These are phyloP conservation scores for Argynnis bischoffii DNA, from an alignment of 2,888 invertebrate genomes.

Conservation along the genomic window DNA sequence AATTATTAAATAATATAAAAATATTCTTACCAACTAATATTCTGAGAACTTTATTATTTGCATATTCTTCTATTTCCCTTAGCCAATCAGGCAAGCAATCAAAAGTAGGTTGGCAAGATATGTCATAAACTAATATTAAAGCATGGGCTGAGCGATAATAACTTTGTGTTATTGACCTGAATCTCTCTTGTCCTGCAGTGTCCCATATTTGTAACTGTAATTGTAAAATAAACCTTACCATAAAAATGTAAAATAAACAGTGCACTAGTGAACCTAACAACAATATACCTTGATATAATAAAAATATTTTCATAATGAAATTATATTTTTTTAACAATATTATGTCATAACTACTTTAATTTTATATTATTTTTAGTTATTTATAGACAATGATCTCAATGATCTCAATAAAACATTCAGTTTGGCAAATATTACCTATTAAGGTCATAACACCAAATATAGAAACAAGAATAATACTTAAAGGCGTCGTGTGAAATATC, in stretches of 20 bases:
- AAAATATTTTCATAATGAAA: too few relatives aligned
- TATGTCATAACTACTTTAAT: too few relatives aligned
- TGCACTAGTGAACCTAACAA: background rate
- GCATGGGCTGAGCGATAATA: slow-evolving; percentile 99
- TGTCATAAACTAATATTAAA: slow-evolving; percentile 97
- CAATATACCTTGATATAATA: background rate
- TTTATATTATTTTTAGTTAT: background rate
- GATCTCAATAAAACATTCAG: background rate
- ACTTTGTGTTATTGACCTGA: slow-evolving; percentile 98
- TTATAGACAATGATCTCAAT: background rate
- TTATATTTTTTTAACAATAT: too few relatives aligned
- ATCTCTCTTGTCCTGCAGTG: slow-evolving; percentile 98
- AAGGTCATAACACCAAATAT: slow-evolving; percentile 24
- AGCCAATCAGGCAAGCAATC: slow-evolving; percentile 99
- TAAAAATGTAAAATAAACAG: background rate
- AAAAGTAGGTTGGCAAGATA: slow-evolving; percentile 98
- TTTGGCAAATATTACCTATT: slow-evolving; percentile 17
- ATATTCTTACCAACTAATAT: slow-evolving; percentile 93
- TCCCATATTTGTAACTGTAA: slow-evolving; percentile 99
- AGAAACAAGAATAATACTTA: slow-evolving; percentile 20
- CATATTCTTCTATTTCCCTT: slow-evolving; percentile 98
- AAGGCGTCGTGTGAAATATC: slow-evolving; percentile 32
- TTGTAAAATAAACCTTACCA: background rate
- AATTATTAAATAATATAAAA: background rate
- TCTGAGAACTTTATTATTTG: slow-evolving; percentile 95